Percentiles rank a stretch among this genome's conserved stretches.
phyloP scores from a whole-genome alignment of 2,113 vertebrate species.

The Triplophysa dalaica region DNA sequence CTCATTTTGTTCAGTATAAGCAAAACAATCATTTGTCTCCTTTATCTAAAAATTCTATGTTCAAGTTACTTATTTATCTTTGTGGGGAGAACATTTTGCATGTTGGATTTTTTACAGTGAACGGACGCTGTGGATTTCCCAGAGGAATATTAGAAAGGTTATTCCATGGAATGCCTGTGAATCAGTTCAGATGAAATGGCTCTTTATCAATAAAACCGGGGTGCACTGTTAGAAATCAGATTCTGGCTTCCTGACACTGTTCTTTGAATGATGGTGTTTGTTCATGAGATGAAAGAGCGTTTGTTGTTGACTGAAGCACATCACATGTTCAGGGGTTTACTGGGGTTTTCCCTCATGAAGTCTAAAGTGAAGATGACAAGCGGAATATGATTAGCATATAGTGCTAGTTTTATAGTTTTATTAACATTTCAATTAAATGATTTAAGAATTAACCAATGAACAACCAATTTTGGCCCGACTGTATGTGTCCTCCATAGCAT shows the following conservation, averaged over 20 bases:
- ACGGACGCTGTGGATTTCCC: conserved; percentile 22
- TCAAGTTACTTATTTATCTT: too few relatives aligned
- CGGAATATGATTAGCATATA: too few relatives aligned
- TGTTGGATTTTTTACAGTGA: too few relatives aligned
- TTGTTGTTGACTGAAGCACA: neutral
- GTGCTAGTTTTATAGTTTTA: neutral
- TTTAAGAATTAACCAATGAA: too few relatives aligned
- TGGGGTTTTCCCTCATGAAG: neutral
- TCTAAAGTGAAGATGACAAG: neutral
- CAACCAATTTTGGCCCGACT: too few relatives aligned
- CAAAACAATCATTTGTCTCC: too few relatives aligned
- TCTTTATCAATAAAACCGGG: neutral
- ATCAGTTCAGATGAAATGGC: conserved; percentile 1
- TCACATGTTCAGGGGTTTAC: neutral
- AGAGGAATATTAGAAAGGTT: conserved; percentile 36
- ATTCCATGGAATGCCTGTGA: conserved; percentile 32
- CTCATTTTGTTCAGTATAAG: too few relatives aligned
- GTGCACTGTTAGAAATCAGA: neutral
- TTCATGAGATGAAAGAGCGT: neutral
- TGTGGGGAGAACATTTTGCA: too few relatives aligned
- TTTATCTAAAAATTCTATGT: too few relatives aligned
- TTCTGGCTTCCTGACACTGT: neutral
- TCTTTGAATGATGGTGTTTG: neutral
- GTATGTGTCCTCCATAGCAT: too few relatives aligned
- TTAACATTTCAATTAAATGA: too few relatives aligned